These are phyloP conservation scores for Phylloscopus trochiloides DNA, from an alignment of 2,113 vertebrate genomes.

Conservation along the genomic window DNA sequence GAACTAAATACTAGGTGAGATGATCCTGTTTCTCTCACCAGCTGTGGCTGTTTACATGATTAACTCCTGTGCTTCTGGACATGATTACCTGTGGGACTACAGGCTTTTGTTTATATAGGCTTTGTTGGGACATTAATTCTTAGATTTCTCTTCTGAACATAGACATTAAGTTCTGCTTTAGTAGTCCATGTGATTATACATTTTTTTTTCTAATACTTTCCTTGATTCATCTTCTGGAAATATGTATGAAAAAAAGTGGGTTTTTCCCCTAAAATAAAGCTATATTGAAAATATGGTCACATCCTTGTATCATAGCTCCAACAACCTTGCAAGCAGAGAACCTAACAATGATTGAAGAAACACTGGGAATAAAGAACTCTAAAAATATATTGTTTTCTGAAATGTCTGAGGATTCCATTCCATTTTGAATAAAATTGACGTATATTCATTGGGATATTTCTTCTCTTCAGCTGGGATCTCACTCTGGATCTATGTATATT, in stretches of 20 bases:
- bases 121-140: neutral
- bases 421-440: neutral
- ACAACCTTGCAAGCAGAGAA: neutral
- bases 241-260: neutral
- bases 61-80: neutral
- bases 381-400: neutral
- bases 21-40: neutral
- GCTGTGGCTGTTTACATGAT: neutral
- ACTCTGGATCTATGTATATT: neutral
- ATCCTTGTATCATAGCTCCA: neutral
- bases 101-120: neutral
- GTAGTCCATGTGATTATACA: neutral
- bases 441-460: neutral
- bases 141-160: neutral
- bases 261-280: fast-evolving
- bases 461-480: neutral
- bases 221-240: neutral
- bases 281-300: neutral
- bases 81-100: neutral
- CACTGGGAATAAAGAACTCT: neutral
- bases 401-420: neutral
- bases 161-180: neutral
- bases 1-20: neutral
- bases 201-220: neutral
- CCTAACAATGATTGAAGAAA: neutral